Evolutionary conservation across 2,888 invertebrate genomes (phyloP).

Genomic region (Lepas anatifera): DNA sequence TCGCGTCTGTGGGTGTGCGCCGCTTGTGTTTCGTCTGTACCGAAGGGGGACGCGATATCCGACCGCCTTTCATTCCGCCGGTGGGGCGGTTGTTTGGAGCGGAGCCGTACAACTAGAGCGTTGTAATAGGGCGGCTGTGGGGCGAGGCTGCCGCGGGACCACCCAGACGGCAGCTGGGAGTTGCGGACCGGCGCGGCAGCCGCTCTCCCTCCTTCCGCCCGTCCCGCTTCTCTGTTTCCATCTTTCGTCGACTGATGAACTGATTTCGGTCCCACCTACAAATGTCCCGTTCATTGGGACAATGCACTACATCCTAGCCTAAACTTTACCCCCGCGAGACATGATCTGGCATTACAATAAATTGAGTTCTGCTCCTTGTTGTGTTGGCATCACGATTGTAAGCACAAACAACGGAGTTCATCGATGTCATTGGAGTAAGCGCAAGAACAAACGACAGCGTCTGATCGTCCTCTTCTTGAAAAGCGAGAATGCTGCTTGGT

Average conservation of each 20-base stretch:
- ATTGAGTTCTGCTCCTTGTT: slow-evolving; percentile 1
- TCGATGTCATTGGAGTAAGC: too few relatives aligned
- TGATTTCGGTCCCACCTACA: background rate
- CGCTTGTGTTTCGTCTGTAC: too few relatives aligned
- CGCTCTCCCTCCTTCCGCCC: background rate
- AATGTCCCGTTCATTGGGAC: background rate
- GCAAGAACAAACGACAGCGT: too few relatives aligned
- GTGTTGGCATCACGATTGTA: too few relatives aligned
- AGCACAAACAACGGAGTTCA: too few relatives aligned
- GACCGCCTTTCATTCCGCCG: background rate
- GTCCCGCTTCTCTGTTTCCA: background rate
- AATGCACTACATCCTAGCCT: background rate
- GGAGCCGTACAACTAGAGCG: background rate
- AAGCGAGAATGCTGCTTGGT: too few relatives aligned
- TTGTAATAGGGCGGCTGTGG: background rate
- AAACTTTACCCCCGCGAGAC: background rate
- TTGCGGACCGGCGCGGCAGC: background rate
- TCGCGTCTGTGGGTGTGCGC: too few relatives aligned
- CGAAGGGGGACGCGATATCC: too few relatives aligned
- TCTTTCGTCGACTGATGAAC: too few relatives aligned
- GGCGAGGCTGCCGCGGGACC: background rate
- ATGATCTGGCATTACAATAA: slow-evolving; percentile 11
- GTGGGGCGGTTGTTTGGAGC: background rate
- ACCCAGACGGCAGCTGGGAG: background rate
- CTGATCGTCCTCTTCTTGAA: too few relatives aligned